Conservation (phyloP, 2,888 invertebrate genomes). For the Phortica okadai region DNA sequence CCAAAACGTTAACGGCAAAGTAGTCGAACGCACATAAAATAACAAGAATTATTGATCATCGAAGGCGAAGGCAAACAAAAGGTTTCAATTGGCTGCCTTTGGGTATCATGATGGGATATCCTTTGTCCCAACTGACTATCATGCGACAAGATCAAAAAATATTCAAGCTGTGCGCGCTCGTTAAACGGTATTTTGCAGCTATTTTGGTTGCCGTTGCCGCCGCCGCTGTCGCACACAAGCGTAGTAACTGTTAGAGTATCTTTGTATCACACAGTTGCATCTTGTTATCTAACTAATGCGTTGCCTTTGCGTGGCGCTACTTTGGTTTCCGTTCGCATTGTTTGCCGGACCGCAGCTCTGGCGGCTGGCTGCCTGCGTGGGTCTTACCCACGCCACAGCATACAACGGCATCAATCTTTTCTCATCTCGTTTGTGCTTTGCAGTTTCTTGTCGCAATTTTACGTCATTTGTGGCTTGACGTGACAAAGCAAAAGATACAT, state of each 20-base stretch:
- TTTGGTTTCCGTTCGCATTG: constrained; percentile 11
- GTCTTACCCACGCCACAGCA: constrained; percentile 1
- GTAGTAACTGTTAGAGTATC: not conserved
- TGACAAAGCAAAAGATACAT: constrained; percentile 16
- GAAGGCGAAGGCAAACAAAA: constrained; percentile 39
- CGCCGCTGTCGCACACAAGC: constrained; percentile 32
- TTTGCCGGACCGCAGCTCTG: constrained; percentile 21
- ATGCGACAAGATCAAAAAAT: constrained; percentile 61
- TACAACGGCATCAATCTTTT: constrained; percentile 47
- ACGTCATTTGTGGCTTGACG: constrained; percentile 64
- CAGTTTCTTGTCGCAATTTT: constrained; percentile 62
- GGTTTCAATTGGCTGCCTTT: constrained; percentile 41
- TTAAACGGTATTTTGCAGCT: constrained; percentile 73
- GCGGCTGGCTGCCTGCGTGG: constrained; percentile 42
- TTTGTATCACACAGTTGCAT: constrained; percentile 64
- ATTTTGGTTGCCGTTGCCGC: constrained; percentile 37
- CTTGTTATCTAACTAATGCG: constrained; percentile 60
- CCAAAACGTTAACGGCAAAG: constrained; percentile 58
- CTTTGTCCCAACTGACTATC: constrained; percentile 48
- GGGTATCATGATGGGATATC: constrained; percentile 60
- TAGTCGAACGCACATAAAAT: constrained; percentile 49
- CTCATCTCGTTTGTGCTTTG: constrained; percentile 46
- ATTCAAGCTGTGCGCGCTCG: constrained; percentile 72
- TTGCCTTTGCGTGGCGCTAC: constrained; percentile 28
- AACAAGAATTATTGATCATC: constrained; percentile 58